Conservation (phyloP, 2,113 vertebrate species). For the Eurypyga helias region DNA sequence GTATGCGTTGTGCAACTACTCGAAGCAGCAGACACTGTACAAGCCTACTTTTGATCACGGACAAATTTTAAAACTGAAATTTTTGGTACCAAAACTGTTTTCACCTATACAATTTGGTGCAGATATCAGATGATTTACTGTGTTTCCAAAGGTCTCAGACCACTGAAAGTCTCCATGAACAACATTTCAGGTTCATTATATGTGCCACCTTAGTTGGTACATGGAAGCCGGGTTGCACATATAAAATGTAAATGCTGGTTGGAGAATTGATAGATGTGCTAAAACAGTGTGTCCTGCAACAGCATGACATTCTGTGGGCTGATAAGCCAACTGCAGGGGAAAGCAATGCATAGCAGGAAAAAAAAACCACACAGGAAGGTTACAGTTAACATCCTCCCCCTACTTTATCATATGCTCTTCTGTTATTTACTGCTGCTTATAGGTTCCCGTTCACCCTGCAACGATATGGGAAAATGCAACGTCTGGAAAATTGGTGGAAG, state of each 20-base stretch:
- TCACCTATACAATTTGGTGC: neutral
- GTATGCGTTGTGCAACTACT: rapidly evolving
- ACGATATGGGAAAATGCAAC: rapidly evolving
- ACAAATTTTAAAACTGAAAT: neutral
- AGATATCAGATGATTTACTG: neutral
- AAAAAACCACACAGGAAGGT: neutral
- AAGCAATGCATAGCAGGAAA: neutral
- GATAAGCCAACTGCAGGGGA: neutral
- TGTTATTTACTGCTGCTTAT: neutral
- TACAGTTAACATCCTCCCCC: neutral
- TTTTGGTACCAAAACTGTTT: neutral
- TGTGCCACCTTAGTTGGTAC: neutral
- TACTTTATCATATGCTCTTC: neutral
- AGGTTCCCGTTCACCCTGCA: neutral
- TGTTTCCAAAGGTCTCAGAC: neutral
- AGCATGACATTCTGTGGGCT: neutral
- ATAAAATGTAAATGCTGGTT: rapidly evolving
- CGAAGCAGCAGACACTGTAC: neutral
- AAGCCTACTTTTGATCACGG: neutral
- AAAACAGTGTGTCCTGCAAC: neutral
- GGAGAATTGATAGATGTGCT: neutral
- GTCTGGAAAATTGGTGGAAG: neutral
- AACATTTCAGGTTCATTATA: neutral
- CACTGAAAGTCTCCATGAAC: neutral
- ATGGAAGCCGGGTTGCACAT: rapidly evolving